Evolutionary conservation across 2,113 vertebrate genomes (phyloP).

Genomic region (Plotosus lineatus): DNA sequence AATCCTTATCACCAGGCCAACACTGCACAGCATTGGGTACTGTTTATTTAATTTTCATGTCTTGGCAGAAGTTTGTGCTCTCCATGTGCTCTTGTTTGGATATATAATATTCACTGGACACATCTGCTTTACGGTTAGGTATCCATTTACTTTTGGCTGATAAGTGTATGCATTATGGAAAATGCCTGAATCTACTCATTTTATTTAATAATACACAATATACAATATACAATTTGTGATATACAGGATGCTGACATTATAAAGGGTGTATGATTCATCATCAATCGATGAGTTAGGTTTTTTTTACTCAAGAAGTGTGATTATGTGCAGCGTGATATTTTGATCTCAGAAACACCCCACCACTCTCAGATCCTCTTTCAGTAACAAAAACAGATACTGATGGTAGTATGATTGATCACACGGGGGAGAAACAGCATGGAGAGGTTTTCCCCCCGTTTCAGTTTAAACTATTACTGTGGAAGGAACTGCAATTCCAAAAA

Average conservation of each 20-base stretch:
- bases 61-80: too few relatives aligned
- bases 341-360: neutral
- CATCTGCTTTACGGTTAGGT: too few relatives aligned
- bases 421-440: neutral
- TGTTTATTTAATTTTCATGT: too few relatives aligned
- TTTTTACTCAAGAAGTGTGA: neutral
- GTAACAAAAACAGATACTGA: neutral
- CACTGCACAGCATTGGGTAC: too few relatives aligned
- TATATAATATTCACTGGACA: too few relatives aligned
- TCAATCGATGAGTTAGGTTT: neutral
- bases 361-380: conserved; percentile 10
- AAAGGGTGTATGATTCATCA: neutral
- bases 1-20: too few relatives aligned
- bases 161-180: neutral
- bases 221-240: neutral
- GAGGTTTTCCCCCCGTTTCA: neutral
- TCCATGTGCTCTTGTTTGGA: too few relatives aligned
- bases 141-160: neutral
- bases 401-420: neutral
- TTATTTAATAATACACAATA: neutral
- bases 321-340: neutral
- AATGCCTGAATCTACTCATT: neutral
- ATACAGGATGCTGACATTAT: neutral
- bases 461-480: neutral
- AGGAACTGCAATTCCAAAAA: neutral